A percentile compares a stretch with the other conserved stretches of the same genome.
phyloP scores from a whole-genome alignment of 64 coral and sea anemone genomes.

The Cladopsammia gracilis region DNA sequence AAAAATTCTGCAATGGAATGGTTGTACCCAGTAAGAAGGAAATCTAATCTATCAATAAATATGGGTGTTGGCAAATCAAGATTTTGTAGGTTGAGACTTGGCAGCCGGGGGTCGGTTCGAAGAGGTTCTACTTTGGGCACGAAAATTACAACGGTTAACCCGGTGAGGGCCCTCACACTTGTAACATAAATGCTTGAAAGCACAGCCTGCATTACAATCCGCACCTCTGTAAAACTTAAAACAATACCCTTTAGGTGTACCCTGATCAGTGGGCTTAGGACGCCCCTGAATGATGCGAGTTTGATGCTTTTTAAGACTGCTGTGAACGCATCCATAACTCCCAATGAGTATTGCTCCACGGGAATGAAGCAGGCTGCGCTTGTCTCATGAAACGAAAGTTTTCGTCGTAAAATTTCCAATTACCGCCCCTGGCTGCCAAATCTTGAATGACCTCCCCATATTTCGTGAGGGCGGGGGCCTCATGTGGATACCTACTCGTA shows the following conservation, averaged over 20 bases:
- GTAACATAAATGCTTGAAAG: neutral
- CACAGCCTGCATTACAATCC: neutral
- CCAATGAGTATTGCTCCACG: slow-evolving; percentile 5
- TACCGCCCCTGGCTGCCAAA: slow-evolving; percentile 19
- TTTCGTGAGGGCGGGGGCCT: slow-evolving; percentile 33
- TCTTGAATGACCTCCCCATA: slow-evolving; percentile 35
- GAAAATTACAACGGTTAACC: neutral
- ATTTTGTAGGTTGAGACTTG: neutral
- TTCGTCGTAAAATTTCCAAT: slow-evolving; percentile 24
- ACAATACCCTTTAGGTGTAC: neutral
- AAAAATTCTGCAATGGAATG: neutral
- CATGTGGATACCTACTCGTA: neutral
- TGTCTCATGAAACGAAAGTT: neutral
- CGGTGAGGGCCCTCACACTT: neutral
- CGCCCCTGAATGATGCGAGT: neutral
- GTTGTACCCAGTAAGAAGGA: slow-evolving; percentile 24
- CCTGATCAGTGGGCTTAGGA: neutral
- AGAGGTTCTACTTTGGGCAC: neutral
- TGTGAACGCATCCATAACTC: slow-evolving; percentile 37
- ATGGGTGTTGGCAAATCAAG: neutral
- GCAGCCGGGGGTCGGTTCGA: neutral
- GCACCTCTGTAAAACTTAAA: no score
- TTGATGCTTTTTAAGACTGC: neutral
- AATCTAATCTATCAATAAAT: neutral
- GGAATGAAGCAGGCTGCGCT: neutral